Evolutionary conservation across 2,113 vertebrate species (phyloP), one percentile per base, ranked within the genome.

Genomic region (Eubucco bourcierii): DNA sequence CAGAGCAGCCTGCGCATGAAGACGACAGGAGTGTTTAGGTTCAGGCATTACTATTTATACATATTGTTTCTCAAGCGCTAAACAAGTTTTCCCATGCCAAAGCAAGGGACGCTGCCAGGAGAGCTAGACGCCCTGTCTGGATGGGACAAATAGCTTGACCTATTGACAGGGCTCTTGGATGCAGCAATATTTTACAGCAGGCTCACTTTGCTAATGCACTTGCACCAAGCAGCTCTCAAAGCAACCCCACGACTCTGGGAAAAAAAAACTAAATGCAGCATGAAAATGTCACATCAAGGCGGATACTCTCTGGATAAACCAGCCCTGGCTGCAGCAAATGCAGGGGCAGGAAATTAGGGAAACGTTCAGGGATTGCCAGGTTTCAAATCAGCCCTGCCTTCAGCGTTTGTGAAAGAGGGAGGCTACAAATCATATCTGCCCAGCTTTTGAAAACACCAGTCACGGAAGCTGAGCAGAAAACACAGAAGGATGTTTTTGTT

Each of bases 81-180:
- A 99, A 99, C 98, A 98, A 90, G 96, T 97, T 97, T 99, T 99
- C 98, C 98, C 98, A 98, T 98, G 98, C 98, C 97, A 98, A 96
- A 96, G 91, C 23, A 1, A 95, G 95, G 90, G 96, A 95, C 90
- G 59, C 97, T 96, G 96, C 95, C 82, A 95, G 97, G 93, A 97
- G 96, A 97, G 93, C 98, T 97, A 98, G 98, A 98, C 98, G 97
- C 97, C 90, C 96, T 96, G 98, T 97, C 97, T 97, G 97, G 97
- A 81, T 80, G 14, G 71, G 96, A 97, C 96, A 97, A 97, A 96
- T 92, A 95, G 93, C 95, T 75, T 85, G 90, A 95, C 94, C 97
- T 96, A 93, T 92, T 92, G 91, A 94, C 75, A 44, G 96, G 94
- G 94, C 95, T 91, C 94, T 96, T 94, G 81, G 66, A 86, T 87